A percentile compares a stretch with the other conserved stretches of the same genome.
These are phyloP conservation scores for Heliothis peltigera DNA, from an alignment of 2,888 invertebrate species.

Conservation along the genomic window DNA sequence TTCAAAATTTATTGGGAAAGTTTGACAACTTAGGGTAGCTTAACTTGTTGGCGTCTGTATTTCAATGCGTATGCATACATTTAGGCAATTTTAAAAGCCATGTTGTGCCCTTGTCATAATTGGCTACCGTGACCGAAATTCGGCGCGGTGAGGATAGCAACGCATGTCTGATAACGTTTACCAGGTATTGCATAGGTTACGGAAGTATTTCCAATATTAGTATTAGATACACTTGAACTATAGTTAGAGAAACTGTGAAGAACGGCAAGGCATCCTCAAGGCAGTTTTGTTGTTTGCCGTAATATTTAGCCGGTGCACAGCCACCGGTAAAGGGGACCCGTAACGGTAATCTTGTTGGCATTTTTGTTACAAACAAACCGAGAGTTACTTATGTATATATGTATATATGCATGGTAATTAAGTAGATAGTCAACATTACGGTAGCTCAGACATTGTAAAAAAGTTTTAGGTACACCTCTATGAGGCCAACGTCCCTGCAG, in stretches of 20 bases:
- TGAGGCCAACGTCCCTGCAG: neutral
- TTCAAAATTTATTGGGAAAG: too few relatives aligned
- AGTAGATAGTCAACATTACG: conserved; percentile 5
- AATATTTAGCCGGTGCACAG: conserved; percentile 36
- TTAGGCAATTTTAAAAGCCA: neutral
- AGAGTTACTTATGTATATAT: conserved; percentile 12
- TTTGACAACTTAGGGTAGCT: too few relatives aligned
- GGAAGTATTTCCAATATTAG: conserved; percentile 3
- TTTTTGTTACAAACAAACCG: conserved; percentile 27
- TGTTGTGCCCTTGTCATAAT: neutral
- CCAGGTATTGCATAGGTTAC: neutral
- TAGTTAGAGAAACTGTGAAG: conserved; percentile 7
- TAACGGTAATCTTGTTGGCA: conserved; percentile 46
- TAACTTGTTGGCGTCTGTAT: too few relatives aligned
- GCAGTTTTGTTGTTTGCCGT: conserved; percentile 33
- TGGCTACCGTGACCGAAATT: neutral
- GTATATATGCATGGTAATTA: conserved; percentile 32
- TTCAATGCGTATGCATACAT: neutral
- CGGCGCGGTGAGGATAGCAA: neutral
- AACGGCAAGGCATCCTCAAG: conserved; percentile 23
- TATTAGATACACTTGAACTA: conserved; percentile 1
- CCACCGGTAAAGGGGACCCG: conserved; percentile 19
- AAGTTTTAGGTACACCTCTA: neutral
- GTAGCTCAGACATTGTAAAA: conserved; percentile 3
- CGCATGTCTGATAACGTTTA: neutral